Evolutionary conservation across 2,888 invertebrate genomes (phyloP).

Genomic region (Drosophila stalkeri): DNA sequence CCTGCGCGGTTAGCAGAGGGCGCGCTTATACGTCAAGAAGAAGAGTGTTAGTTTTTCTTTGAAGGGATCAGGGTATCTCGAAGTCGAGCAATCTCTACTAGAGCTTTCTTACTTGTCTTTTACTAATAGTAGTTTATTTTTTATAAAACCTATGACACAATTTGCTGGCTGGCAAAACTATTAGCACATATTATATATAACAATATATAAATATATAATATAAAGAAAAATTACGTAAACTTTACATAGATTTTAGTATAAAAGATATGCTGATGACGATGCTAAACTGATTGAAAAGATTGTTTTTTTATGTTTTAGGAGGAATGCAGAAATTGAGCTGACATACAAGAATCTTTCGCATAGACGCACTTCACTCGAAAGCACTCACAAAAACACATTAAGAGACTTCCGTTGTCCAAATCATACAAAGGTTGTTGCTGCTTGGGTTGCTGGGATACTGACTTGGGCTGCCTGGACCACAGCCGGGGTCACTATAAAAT

Average conservation of each 20-base stretch:
- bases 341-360: conserved; percentile 42
- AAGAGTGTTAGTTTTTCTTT: too few species aligned
- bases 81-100: too few species aligned
- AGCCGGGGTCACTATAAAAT: conserved; percentile 70
- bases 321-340: conserved; percentile 61
- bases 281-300: neutral
- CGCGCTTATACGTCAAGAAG: too few species aligned
- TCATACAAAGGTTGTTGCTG: conserved; percentile 41
- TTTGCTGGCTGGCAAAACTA: neutral
- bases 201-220: too few species aligned
- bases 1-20: too few species aligned
- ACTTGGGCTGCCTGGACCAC: conserved; percentile 20
- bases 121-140: too few species aligned
- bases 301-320: conserved; percentile 3
- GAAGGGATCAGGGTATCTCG: too few species aligned
- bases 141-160: neutral
- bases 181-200: neutral
- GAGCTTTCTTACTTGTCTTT: too few species aligned
- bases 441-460: conserved; percentile 36
- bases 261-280: conserved; percentile 31
- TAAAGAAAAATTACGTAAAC: too few species aligned
- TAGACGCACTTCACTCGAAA: conserved; percentile 23
- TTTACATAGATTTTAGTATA: neutral
- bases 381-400: conserved; percentile 26
- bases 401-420: conserved; percentile 68